Evolutionary conservation across 1,140 invertebrate species (phyloP), one percentile per base, ranked within the genome.

Genomic region (Carcinoscorpius rotundicauda): DNA sequence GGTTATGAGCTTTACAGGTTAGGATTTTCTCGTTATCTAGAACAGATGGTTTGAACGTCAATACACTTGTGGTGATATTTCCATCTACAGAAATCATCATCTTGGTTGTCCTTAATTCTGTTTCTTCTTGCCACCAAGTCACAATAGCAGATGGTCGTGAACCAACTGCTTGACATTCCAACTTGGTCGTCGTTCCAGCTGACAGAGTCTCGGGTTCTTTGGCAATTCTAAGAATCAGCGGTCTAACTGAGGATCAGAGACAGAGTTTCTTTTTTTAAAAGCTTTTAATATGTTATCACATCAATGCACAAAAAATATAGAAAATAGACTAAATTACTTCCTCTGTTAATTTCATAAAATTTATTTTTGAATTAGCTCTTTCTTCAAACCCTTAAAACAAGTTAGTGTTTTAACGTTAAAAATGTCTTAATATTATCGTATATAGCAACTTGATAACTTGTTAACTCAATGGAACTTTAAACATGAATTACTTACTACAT

Each of bases 141-240:
- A 93, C 86, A 57, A 82, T 84, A 5, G 90, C 89, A 0, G 87
- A 86, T 3, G 91, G 91, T 71, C 89, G 79, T 3, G 89, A 91
- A 11, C 90, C 90, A 58, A 86, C 86, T 71, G 88, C 88, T 73
- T 86, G 85, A 75, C 90, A 93, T 59, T 88, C 79, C 1, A 93
- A 81, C 72, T 92, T 87, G 81, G 70, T 86, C 81, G 52, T 86
- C 86, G 3, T 88, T 88, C 58, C 88, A 91, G 64, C 92, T 77
- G 0, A 88, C 86, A 73, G 89, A 87, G 76, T 86, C 86, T 6
- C 85, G 83, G 9, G 85, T 29, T 29, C 29, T 29, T 29, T 87
- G 56, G 87, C 75, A 68, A 92, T 87, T 73, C 84, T 82, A 5
- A 91, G 88, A 72, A 87, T 86, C 69, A 92, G 73, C 8, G 90